A percentile compares a stretch with the other conserved stretches of the same genome.
Conservation (phyloP, 1,140 invertebrate species). For the Panagrolaimus sp. region DNA sequence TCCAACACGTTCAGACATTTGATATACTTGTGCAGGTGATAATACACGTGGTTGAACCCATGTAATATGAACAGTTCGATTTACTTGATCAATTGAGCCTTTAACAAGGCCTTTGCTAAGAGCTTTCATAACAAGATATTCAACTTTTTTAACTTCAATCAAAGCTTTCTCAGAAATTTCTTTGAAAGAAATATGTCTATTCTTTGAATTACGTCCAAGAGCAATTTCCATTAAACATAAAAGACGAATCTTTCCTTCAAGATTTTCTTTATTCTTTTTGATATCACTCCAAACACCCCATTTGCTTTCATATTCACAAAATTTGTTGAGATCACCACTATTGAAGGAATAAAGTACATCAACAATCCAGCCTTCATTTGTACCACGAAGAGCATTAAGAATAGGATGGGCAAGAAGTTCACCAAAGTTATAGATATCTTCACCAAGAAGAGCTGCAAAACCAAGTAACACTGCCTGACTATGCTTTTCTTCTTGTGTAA, state of each 20-base stretch:
- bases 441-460: constrained; percentile 83
- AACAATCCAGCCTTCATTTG: constrained; percentile 79
- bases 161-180: constrained; percentile 82
- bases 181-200: constrained; percentile 75
- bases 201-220: constrained; percentile 67
- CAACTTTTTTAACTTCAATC: constrained; percentile 72
- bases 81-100: constrained; percentile 90
- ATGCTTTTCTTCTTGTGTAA: constrained; percentile 58
- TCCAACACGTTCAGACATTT: constrained; percentile 38
- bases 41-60: constrained; percentile 88
- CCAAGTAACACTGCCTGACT: constrained; percentile 81
- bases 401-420: constrained; percentile 92
- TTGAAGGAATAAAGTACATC: constrained; percentile 87
- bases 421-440: constrained; percentile 93
- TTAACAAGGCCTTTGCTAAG: constrained; percentile 84
- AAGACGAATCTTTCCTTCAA: constrained; percentile 81
- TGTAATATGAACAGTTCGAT: constrained; percentile 72
- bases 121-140: constrained; percentile 94
- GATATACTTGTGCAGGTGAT: constrained; percentile 62
- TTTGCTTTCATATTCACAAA: constrained; percentile 73
- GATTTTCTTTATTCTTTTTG: constrained; percentile 73
- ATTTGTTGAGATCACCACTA: constrained; percentile 76
- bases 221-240: constrained; percentile 93
- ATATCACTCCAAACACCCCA: constrained; percentile 81
- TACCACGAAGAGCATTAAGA: constrained; percentile 74